These are phyloP conservation scores for Porites cylindrica DNA, from an alignment of 92 coral and sea anemone genomes.

Conservation along the genomic window DNA sequence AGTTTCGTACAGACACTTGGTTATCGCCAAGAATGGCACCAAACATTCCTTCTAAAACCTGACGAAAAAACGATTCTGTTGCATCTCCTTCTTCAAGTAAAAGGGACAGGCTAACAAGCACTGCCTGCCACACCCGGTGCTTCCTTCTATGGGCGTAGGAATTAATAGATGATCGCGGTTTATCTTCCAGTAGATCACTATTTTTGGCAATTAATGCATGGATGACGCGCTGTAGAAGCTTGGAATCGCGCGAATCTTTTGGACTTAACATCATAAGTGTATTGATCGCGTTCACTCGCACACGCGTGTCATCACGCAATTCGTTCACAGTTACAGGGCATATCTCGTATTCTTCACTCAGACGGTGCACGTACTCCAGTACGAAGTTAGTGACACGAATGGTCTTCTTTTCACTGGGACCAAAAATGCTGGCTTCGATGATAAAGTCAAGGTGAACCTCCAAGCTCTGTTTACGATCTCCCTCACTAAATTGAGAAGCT, in stretches of 20 bases:
- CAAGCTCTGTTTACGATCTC: conserved; percentile 51
- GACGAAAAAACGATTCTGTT: conserved; percentile 56
- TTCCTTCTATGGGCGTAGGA: conserved; percentile 87
- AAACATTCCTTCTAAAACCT: conserved; percentile 65
- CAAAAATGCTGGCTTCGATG: conserved; percentile 79
- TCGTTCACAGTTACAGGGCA: conserved; percentile 59
- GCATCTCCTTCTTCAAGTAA: conserved; percentile 33
- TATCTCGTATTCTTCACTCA: conserved; percentile 66
- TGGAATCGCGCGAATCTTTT: conserved; percentile 28
- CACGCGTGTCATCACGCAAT: conserved; percentile 77
- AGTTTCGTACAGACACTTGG: conserved; percentile 86
- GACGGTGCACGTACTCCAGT: conserved; percentile 76
- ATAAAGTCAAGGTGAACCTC: conserved; percentile 67
- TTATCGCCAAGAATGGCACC: conserved; percentile 67
- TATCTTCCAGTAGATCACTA: conserved; percentile 55
- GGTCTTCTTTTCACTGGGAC: conserved; percentile 82
- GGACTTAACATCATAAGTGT: conserved; percentile 73
- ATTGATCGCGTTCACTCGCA: conserved; percentile 85
- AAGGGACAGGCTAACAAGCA: conserved; percentile 71
- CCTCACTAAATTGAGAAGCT: conserved; percentile 2
- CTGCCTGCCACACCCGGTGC: conserved; percentile 91
- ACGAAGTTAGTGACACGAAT: conserved; percentile 70
- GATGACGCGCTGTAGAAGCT: conserved; percentile 58
- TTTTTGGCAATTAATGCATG: conserved; percentile 64
- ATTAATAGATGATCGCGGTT: conserved; percentile 71